Percentiles rank a stretch among this genome's conserved stretches.
Conservation (phyloP, 53 echinoderm and acorn worm species). For the Patiria pectinifera region DNA sequence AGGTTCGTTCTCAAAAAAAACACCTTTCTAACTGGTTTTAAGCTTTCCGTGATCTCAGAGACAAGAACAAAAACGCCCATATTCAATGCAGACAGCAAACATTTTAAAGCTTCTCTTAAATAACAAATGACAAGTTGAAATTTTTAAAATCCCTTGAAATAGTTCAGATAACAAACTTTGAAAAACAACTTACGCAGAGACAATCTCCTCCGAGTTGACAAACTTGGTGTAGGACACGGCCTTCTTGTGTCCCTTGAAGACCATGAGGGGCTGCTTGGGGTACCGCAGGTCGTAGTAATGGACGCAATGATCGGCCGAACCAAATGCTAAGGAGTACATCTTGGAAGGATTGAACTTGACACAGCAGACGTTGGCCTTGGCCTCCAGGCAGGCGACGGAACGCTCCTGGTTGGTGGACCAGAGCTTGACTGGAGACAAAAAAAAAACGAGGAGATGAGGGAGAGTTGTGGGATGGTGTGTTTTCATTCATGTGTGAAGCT, state of each 20-base stretch:
- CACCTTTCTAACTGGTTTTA: too few relatives aligned
- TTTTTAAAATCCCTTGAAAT: background rate
- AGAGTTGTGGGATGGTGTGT: background rate
- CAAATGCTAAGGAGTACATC: slow-evolving; percentile 93
- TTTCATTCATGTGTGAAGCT: too few relatives aligned
- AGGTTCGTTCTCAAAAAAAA: too few relatives aligned
- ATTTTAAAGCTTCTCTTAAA: too few relatives aligned
- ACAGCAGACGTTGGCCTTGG: slow-evolving; percentile 99
- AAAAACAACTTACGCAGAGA: slow-evolving; percentile 91
- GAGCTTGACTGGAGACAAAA: slow-evolving; percentile 80
- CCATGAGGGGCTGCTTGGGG: slow-evolving; percentile 88
- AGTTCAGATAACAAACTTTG: too few relatives aligned
- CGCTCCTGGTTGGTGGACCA: slow-evolving; percentile 98
- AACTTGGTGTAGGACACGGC: slow-evolving; percentile 99
- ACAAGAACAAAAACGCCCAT: too few relatives aligned
- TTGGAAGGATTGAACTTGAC: slow-evolving; percentile 99
- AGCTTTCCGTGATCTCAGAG: too few relatives aligned
- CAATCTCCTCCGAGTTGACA: slow-evolving; percentile 99
- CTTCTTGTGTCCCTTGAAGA: slow-evolving; percentile 99
- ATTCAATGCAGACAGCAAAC: too few relatives aligned
- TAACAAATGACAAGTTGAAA: background rate
- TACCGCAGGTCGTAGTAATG: slow-evolving; percentile 98
- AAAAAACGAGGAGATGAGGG: background rate
- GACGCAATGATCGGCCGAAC: slow-evolving; percentile 99
- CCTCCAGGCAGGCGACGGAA: slow-evolving; percentile 95